These are phyloP conservation scores for Clinocottus analis DNA, from an alignment of 2,113 vertebrate species.

Conservation along the genomic window DNA sequence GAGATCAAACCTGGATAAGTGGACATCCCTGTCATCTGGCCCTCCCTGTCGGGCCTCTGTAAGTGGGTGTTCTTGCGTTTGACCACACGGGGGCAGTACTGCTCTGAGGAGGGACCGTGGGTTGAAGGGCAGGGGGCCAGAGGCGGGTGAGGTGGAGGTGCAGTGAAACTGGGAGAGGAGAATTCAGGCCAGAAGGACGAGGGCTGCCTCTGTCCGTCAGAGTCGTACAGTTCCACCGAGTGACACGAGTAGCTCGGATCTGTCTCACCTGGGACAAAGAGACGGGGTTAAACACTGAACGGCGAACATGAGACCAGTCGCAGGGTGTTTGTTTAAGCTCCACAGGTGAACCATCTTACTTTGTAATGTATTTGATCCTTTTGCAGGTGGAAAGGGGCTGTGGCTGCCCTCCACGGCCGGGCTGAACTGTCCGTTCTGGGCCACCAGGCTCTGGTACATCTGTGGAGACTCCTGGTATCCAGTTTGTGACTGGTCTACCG, in stretches of 20 bases:
- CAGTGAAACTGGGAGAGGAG: constrained; percentile 65
- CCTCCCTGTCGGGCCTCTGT: constrained; percentile 76
- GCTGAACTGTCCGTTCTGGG: constrained; percentile 75
- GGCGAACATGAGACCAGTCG: too few relatives aligned
- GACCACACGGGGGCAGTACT: constrained; percentile 82
- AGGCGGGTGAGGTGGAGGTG: constrained; percentile 50
- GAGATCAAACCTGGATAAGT: constrained; percentile 79
- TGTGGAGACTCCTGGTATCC: constrained; percentile 79
- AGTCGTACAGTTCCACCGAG: constrained; percentile 63
- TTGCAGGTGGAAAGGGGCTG: constrained; percentile 69
- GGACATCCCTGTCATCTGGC: constrained; percentile 77
- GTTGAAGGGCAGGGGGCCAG: constrained; percentile 52
- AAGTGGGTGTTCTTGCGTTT: constrained; percentile 75
- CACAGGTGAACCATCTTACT: constrained; percentile 45
- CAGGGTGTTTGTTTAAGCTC: background rate
- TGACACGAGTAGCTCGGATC: constrained; percentile 68
- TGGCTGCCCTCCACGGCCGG: constrained; percentile 67
- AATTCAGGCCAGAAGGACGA: constrained; percentile 80
- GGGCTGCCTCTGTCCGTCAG: constrained; percentile 66
- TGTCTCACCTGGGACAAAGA: constrained; percentile 66
- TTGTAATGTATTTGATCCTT: constrained; percentile 47
- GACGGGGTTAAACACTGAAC: background rate
- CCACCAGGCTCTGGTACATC: constrained; percentile 79
- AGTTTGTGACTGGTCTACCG: constrained; percentile 64
- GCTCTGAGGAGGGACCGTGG: constrained; percentile 61